Evolutionary conservation across 1,140 invertebrate genomes (phyloP).

Genomic region (Pteromalus puparum): DNA sequence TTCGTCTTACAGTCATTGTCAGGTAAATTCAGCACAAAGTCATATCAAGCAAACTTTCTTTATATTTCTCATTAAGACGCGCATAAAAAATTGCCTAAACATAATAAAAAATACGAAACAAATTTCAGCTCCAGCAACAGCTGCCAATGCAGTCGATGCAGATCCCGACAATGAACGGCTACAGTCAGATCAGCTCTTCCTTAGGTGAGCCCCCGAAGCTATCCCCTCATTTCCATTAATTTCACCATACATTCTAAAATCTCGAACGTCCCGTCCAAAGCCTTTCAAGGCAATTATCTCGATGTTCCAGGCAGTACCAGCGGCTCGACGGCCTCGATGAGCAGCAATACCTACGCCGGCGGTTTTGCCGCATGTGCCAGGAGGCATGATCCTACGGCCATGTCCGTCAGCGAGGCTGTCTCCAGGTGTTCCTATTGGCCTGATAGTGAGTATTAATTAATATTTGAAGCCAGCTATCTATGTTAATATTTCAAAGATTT

Average conservation of each 20-base stretch:
- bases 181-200: slow-evolving; percentile 70
- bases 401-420: slow-evolving; percentile 59
- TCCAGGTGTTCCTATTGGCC: slow-evolving; percentile 67
- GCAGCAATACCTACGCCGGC: slow-evolving; percentile 62
- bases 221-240: background rate
- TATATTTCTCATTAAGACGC: too few species aligned
- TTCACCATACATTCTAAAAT: background rate
- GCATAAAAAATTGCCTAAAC: background rate
- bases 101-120: too few species aligned
- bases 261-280: slow-evolving; percentile 62
- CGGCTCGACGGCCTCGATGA: slow-evolving; percentile 54
- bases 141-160: slow-evolving; percentile 74
- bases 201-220: slow-evolving; percentile 66
- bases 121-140: slow-evolving; percentile 67
- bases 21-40: slow-evolving; percentile 57
- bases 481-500: too few species aligned
- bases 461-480: background rate
- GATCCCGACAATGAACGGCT: slow-evolving; percentile 74
- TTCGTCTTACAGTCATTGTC: slow-evolving; percentile 67
- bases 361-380: slow-evolving; percentile 64
- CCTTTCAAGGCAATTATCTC: slow-evolving; percentile 73
- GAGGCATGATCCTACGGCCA: slow-evolving; percentile 64
- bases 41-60: background rate
- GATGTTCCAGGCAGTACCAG: slow-evolving; percentile 70
- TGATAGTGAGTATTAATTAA: slow-evolving; percentile 64